These are phyloP conservation scores for Cossypha caffra DNA, from an alignment of 2,797 vertebrate genomes.

Conservation along the genomic window DNA sequence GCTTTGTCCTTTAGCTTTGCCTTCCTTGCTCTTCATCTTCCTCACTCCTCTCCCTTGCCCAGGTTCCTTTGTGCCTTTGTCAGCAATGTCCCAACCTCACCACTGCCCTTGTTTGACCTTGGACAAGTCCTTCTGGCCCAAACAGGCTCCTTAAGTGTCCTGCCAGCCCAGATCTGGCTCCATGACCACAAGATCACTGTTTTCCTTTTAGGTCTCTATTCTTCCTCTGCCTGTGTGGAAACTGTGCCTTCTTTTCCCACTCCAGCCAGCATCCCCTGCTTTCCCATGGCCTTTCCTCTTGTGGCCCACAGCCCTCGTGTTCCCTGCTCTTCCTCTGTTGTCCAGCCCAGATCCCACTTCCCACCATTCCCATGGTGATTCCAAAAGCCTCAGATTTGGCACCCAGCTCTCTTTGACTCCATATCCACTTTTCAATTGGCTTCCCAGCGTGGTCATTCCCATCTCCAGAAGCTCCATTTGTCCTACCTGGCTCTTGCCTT, in stretches of 20 bases:
- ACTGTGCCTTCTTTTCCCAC: background rate
- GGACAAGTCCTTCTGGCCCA: background rate
- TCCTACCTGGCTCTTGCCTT: background rate
- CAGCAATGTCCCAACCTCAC: background rate
- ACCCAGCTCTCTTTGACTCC: accelerated
- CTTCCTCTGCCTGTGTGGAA: background rate
- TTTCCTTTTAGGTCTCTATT: background rate
- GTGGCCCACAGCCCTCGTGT: accelerated
- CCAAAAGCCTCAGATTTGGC: background rate
- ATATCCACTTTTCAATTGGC: background rate
- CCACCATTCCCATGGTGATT: background rate
- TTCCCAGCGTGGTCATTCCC: background rate
- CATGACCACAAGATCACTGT: accelerated
- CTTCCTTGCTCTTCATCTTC: background rate
- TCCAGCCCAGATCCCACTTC: background rate
- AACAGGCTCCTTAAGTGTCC: background rate
- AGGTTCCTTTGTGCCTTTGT: background rate
- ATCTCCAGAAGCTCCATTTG: background rate
- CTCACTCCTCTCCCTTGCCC: background rate
- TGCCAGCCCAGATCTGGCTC: background rate
- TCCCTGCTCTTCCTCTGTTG: background rate
- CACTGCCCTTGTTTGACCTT: background rate
- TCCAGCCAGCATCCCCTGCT: background rate
- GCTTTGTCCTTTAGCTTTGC: background rate
- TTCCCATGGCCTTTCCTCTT: background rate